A percentile compares a stretch with the other conserved stretches of the same genome.
Evolutionary conservation across 2,888 invertebrate genomes (phyloP).

Genomic region (Amiota minor): DNA sequence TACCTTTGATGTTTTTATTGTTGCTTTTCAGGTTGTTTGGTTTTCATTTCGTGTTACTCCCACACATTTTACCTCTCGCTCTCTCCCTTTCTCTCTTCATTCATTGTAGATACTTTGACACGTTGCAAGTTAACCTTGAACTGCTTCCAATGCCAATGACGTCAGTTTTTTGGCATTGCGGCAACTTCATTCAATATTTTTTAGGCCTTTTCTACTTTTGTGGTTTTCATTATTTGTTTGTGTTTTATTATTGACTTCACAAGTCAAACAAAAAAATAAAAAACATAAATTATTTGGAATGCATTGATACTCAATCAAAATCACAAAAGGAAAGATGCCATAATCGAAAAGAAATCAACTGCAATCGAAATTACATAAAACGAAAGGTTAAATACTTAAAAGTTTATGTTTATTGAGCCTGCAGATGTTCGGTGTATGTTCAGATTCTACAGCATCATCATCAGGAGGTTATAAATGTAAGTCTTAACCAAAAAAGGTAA

Average conservation of each 20-base stretch:
- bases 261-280: slow-evolving; percentile 13
- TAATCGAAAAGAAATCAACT: neutral
- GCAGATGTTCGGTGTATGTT: neutral
- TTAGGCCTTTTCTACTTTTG: neutral
- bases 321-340: neutral
- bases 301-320: neutral
- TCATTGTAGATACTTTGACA: neutral
- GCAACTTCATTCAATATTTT: neutral
- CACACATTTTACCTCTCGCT: neutral
- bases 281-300: neutral
- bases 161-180: slow-evolving; percentile 14
- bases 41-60: slow-evolving; percentile 1
- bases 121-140: slow-evolving; percentile 28
- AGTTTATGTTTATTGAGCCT: neutral
- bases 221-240: neutral
- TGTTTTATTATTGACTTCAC: slow-evolving; percentile 4
- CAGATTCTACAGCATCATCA: neutral
- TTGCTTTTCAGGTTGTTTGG: neutral
- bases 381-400: neutral
- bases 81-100: neutral
- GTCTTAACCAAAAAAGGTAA: slow-evolving; percentile 5
- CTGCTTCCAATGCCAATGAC: slow-evolving; percentile 33
- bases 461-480: neutral
- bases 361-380: neutral
- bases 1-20: neutral